Base-by-base conservation (phyloP, 1,140 invertebrate genomes). In the Geopemphigus sp. region DNA sequence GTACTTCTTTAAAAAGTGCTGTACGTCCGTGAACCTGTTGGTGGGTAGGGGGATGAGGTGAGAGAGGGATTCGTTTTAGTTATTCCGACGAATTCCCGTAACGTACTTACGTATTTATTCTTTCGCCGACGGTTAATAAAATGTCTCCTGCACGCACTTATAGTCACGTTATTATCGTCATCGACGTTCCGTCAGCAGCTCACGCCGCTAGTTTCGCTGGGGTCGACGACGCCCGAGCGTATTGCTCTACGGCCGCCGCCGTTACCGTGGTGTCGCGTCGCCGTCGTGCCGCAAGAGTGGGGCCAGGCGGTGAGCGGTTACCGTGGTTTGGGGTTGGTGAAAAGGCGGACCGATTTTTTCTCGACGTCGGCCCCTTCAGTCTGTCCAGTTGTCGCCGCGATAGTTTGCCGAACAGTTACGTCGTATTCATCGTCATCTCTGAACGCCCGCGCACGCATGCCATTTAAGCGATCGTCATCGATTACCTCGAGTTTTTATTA, bases 271-370 rank as follows among this genome's bases (percentile, higher is more conserved):
- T 8, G 32, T 39, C 32, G 32, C 32, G 32, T 8, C 8, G 57
- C 5, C 57, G n/a, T 45, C 39, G 5, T 45, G 39, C 11, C 39
- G 39, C 39, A 5, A 5, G 26, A 26, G 72, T 74, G 54, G 29
- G 72, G 54, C n/a, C n/a, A 6, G 22, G 6, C 19, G 17, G 32
- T 8, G 45, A 47, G 22, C 26, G 14, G 74, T 63, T 39, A 45
- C 39, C 32, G 56, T 24, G 74, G 74, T 76, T 78, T 63, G 26
- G 74, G 74, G 74, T 78, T 78, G 74, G 74, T 78, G 74, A 78
- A 78, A 78, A 78, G 74, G 74, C 74, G 74, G 74, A 78, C 74
- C 74, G 57, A 78, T 78, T 78, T 63, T 73, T 59, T 47, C 29
- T 45, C 74, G 56, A 61, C 74, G 74, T 57, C 57, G 74, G 57